Conservation (phyloP, 30 jellyfish, hydroid and myxozoan species). For the Sanderia malayensis region DNA sequence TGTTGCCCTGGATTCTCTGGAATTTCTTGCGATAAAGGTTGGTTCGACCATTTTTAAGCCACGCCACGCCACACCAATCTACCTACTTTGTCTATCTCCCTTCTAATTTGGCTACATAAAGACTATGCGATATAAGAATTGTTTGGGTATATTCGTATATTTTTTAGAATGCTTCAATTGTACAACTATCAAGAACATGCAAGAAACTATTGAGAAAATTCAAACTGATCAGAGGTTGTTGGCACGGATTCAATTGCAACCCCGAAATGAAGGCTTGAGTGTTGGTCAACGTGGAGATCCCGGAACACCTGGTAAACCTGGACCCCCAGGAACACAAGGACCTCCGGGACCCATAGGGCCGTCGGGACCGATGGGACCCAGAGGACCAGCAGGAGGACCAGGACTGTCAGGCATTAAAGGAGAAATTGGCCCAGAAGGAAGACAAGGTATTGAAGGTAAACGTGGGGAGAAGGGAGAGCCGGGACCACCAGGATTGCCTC, state of each 20-base stretch:
- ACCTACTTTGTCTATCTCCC: too few relatives aligned
- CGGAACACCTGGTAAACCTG: constrained; percentile 72
- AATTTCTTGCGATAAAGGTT: constrained; percentile 74
- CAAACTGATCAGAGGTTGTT: constrained; percentile 41
- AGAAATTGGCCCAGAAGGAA: constrained; percentile 58
- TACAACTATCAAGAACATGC: constrained; percentile 28
- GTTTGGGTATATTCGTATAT: too few relatives aligned
- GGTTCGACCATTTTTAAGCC: too few relatives aligned
- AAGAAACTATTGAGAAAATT: constrained; percentile 24
- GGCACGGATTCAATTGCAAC: constrained; percentile 44
- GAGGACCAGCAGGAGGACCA: constrained; percentile 60
- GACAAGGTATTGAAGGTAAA: constrained; percentile 42
- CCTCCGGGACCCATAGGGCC: constrained; percentile 66
- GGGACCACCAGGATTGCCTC: constrained; percentile 48
- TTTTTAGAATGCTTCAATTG: constrained; percentile 67
- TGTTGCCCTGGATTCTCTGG: constrained; percentile 94
- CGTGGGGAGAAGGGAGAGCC: constrained; percentile 65
- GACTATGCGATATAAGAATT: too few relatives aligned
- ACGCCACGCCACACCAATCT: too few relatives aligned
- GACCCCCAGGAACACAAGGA: constrained; percentile 78
- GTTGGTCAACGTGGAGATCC: constrained; percentile 47
- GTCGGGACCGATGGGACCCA: constrained; percentile 59
- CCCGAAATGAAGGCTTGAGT: constrained; percentile 2
- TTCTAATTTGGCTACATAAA: too few relatives aligned
- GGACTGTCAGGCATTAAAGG: constrained; percentile 34